Evolutionary conservation across 2,113 vertebrate genomes (phyloP).

Genomic region (Eidolon helvum): DNA sequence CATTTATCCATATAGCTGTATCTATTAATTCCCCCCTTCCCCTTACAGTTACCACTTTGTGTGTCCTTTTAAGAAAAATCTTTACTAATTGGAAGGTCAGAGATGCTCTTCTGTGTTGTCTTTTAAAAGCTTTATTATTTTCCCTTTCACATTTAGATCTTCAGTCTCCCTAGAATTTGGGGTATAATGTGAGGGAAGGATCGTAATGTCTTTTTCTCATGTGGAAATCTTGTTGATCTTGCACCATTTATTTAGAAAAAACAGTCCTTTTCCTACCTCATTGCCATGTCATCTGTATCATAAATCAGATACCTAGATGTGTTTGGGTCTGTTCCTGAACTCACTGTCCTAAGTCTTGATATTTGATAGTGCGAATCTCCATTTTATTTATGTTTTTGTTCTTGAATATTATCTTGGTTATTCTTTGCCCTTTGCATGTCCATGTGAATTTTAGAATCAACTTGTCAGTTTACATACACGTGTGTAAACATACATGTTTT

Average conservation of each 20-base stretch:
- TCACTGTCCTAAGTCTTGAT: background rate
- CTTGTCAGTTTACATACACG: background rate
- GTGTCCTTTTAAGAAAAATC: background rate
- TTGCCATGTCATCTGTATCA: background rate
- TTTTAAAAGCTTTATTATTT: background rate
- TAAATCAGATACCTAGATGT: background rate
- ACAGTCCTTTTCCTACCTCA: background rate
- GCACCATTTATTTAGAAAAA: background rate
- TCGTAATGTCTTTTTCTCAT: background rate
- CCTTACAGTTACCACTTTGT: background rate
- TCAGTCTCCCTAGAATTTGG: background rate
- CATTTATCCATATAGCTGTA: background rate
- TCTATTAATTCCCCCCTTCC: background rate
- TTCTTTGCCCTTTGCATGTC: background rate
- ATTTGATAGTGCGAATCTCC: background rate
- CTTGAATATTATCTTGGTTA: background rate
- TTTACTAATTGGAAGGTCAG: background rate
- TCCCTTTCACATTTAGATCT: background rate
- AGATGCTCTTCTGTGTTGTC: background rate
- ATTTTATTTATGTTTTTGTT: background rate
- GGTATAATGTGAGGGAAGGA: background rate
- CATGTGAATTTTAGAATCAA: slow-evolving; percentile 7
- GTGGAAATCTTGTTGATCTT: background rate
- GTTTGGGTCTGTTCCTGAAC: background rate
- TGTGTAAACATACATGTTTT: background rate